phyloP scores from a whole-genome alignment of 2,113 vertebrate species.

The Bombycilla garrulus region DNA sequence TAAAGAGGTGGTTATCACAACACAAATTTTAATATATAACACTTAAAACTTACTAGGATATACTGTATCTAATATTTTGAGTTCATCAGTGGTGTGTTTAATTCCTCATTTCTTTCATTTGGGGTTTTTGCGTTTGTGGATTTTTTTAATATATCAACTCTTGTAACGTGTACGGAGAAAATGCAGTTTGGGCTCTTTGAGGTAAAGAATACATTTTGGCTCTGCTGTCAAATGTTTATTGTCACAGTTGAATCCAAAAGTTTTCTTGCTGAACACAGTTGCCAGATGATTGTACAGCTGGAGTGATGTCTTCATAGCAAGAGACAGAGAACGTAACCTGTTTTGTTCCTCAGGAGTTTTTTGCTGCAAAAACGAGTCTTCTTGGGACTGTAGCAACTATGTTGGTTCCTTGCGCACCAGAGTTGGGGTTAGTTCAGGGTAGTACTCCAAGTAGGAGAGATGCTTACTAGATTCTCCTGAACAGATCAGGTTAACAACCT shows the following conservation, averaged over 20 bases:
- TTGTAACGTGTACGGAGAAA: neutral
- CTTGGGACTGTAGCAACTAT: neutral
- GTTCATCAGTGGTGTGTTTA: neutral
- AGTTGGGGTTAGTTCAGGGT: neutral
- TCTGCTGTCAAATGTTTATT: neutral
- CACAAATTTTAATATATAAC: neutral
- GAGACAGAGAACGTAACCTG: too few relatives aligned
- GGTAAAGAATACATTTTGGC: neutral
- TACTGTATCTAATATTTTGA: neutral
- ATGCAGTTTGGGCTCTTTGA: neutral
- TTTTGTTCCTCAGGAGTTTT: neutral
- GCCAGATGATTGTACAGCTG: neutral
- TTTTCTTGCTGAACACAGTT: accelerated
- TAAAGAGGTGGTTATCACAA: neutral
- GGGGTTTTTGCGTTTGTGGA: neutral
- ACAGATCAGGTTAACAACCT: neutral
- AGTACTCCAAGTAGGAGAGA: neutral
- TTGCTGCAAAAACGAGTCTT: accelerated
- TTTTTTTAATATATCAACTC: neutral
- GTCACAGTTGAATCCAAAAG: neutral
- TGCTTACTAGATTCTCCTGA: neutral
- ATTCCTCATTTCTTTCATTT: neutral
- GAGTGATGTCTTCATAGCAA: neutral
- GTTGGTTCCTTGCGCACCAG: neutral
- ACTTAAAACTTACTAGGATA: neutral